Conservation (phyloP, 1,140 invertebrate genomes). For the Oppia nitens region DNA sequence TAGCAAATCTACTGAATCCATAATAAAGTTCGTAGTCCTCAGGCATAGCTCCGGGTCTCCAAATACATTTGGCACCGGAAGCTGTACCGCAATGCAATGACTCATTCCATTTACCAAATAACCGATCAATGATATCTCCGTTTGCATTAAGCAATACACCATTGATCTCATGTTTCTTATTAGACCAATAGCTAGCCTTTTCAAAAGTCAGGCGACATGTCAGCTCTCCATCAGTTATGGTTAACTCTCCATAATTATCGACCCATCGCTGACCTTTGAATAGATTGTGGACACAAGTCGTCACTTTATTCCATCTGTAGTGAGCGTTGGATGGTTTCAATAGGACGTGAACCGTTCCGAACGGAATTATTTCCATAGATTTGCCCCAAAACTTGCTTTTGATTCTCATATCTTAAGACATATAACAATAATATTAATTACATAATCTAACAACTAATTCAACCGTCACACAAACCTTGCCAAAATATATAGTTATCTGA, state of each 20-base stretch:
- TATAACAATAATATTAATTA: neutral
- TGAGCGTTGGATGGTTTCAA: conserved; percentile 33
- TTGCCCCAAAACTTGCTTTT: conserved; percentile 83
- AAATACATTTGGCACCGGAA: conserved; percentile 49
- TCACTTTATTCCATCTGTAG: conserved; percentile 71
- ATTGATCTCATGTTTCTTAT: conserved; percentile 54
- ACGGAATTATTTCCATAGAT: conserved; percentile 71
- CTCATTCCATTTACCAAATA: conserved; percentile 68
- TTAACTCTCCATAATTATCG: conserved; percentile 67
- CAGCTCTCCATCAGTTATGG: conserved; percentile 40
- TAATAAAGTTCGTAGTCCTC: conserved; percentile 62
- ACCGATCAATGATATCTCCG: conserved; percentile 41
- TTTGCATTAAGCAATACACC: conserved; percentile 42
- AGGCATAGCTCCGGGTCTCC: conserved; percentile 59
- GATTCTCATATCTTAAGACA: conserved; percentile 42
- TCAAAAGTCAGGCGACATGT: conserved; percentile 61
- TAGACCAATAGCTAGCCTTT: conserved; percentile 63
- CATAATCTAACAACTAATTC: neutral
- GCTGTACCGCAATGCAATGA: conserved; percentile 54
- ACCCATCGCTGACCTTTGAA: conserved; percentile 61
- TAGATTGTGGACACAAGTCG: conserved; percentile 68
- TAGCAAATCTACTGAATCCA: conserved; percentile 66
- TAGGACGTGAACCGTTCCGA: conserved; percentile 36
- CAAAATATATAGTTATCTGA: conserved; percentile 55
- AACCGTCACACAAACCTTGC: conserved; percentile 40